Percentiles rank a stretch among this genome's conserved stretches.
phyloP scores from a whole-genome alignment of 2,888 invertebrate genomes.

The Thumatha senex region DNA sequence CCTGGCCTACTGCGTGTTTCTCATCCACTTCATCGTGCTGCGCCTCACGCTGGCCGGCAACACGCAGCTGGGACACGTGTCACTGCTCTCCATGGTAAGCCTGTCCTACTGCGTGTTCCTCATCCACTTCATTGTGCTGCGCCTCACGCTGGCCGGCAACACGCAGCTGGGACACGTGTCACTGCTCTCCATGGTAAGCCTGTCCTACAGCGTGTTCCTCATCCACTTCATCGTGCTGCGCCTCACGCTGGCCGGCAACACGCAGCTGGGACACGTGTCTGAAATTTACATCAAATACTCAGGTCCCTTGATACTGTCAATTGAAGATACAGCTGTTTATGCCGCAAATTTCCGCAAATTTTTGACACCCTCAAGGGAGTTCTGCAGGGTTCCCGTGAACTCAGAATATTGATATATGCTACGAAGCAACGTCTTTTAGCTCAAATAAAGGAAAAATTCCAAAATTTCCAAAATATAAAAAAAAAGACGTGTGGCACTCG shows the following conservation, averaged over 20 bases:
- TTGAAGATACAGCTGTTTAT: too few relatives aligned
- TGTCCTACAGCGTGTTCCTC: constrained; percentile 68
- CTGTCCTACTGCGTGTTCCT: constrained; percentile 68
- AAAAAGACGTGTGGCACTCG: too few relatives aligned
- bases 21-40: constrained; percentile 68
- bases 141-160: constrained; percentile 56
- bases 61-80: constrained; percentile 62
- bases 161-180: constrained; percentile 63
- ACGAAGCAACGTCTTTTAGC: too few relatives aligned
- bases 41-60: constrained; percentile 56
- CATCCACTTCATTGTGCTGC: constrained; percentile 66
- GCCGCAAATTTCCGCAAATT: too few relatives aligned
- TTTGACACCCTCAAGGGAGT: too few relatives aligned
- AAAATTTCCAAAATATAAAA: too few relatives aligned
- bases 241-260: constrained; percentile 55
- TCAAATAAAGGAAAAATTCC: too few relatives aligned
- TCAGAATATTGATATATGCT: too few relatives aligned
- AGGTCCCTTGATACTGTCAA: too few relatives aligned
- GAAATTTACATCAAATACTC: too few relatives aligned
- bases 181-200: constrained; percentile 50
- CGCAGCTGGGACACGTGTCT: constrained; percentile 64
- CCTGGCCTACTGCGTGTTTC: constrained; percentile 65
- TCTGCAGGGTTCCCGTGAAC: too few relatives aligned
- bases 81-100: constrained; percentile 52
- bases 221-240: constrained; percentile 69